A percentile compares a stretch with the other conserved stretches of the same genome.
phyloP scores from a whole-genome alignment of 2,888 invertebrate species.

The Hipparchia semele region DNA sequence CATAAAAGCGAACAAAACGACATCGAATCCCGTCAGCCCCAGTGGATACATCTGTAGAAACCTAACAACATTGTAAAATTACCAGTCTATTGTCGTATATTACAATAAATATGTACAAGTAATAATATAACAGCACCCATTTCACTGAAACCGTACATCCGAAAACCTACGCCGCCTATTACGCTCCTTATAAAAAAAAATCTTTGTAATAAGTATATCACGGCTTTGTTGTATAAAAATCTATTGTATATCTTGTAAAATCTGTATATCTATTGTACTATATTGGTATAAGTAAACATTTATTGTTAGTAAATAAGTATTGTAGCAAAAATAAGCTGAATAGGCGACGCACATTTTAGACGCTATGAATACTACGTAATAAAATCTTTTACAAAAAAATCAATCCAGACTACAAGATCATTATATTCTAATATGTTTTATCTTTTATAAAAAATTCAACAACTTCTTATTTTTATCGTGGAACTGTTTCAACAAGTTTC shows the following conservation, averaged over 20 bases:
- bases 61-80: constrained; percentile 80
- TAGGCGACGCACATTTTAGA: constrained; percentile 61
- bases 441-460: constrained; percentile 82
- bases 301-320: constrained; percentile 70
- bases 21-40: constrained; percentile 54
- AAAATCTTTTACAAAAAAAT: constrained; percentile 80
- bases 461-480: constrained; percentile 79
- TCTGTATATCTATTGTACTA: constrained; percentile 69
- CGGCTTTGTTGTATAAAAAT: constrained; percentile 71
- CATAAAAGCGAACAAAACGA: constrained; percentile 13
- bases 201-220: constrained; percentile 66
- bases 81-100: constrained; percentile 82
- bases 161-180: constrained; percentile 62
- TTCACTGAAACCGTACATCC: constrained; percentile 68
- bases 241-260: constrained; percentile 66
- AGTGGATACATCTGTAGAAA: constrained; percentile 77
- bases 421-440: constrained; percentile 76
- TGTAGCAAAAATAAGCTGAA: constrained; percentile 77
- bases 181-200: constrained; percentile 60
- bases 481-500: constrained; percentile 80
- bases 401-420: constrained; percentile 84
- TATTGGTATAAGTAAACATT: constrained; percentile 66
- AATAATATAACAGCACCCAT: constrained; percentile 80
- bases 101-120: constrained; percentile 82
- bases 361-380: constrained; percentile 61